Base-by-base conservation (phyloP, 2,113 vertebrate genomes). In the Mohoua ochrocephala region DNA sequence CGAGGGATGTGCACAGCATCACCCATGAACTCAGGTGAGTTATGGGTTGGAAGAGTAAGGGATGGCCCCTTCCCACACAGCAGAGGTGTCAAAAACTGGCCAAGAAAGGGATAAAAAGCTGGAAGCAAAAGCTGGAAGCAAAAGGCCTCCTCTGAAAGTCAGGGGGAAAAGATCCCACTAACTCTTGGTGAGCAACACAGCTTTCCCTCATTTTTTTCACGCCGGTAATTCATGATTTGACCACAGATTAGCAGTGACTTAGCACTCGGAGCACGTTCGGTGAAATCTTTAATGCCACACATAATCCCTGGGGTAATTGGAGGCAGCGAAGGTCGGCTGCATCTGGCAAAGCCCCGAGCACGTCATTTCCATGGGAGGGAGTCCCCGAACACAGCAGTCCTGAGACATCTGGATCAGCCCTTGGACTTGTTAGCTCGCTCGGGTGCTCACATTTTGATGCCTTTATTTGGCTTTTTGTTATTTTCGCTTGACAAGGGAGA, bases 141-240 rank as follows among this genome's bases (percentile, higher is more conserved):
- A 41, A 75, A 30, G 15, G 39, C 0, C 3, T 70, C 8, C 13
- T 0, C 0, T 24, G 26, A 10, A 82, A 90, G 4, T 12, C 16
- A 52, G 3, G 6, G 59, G 65, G 10, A 6, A 37, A 69, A 45
- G 9, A 28, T 75, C 65, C 22, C 20, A 17, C 10, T 16, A 47
- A 64, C 2, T 69, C 16, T 45, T 28, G 10, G 37, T 56, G n/a
- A 35, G 14, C 11, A 52, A 26, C 47, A 67, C 0, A 2, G 5
- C 9, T 83, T 67, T 64, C 12, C 15, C 31, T 74, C 4, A 0
- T 56, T 41, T 49, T 44, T 63, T 52, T 6, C 24, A 27, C 24
- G 13, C 22, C 37, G 52, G 8, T 26, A 49, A 30, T 42, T 93
- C 11, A 3, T 35, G 15, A 44, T 83, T 82, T 85, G 42, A 30